Evolutionary conservation across 2,797 vertebrate species (phyloP), one percentile per base, ranked within the genome.

Genomic region (Leptoclinus maculatus): DNA sequence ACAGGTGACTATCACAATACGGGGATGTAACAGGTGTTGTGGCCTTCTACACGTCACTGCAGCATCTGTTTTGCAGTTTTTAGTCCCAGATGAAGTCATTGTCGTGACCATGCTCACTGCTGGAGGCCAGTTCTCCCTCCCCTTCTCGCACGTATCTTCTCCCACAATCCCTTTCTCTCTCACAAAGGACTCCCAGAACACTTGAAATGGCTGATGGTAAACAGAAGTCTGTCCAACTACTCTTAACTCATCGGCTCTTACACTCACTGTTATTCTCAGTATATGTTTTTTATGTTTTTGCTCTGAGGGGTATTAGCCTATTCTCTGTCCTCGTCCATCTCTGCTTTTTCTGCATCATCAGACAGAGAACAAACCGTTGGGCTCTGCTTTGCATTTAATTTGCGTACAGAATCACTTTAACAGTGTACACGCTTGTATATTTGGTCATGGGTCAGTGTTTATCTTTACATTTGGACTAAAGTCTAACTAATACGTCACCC

Each of bases 51-150:
- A 19, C 49, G 41, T 64, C 69, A 58, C 36, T 34, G 3, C 51
- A 59, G 59, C 9, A 27, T 67, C 25, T 43, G 59, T 68, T 69
- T 76, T 49, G 60, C 39, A 49, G 57, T 86, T 80, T 84, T 73
- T 49, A 54, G 70, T 80, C 75, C n/a, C 66, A 73, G 79, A 89
- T 92, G 91, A 94, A 82, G 93, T 94, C 87, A 91, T 81, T 70
- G 57, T 82, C 83, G 72, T 79, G 72, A 87, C 80, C 32, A 19
- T 73, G 63, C 56, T 79, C 74, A 66, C 83, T 79, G 87, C 86
- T 85, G 78, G 83, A 84, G 85, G 86, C 82, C 60, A 27, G 49
- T 79, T 71, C 71, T 32, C 12, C 0, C 43, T 19, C 11, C 14
- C n/a, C 45, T 41, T 58, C 38, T 54, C 65, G 66, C 56, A 17